Conservation (phyloP, 2,888 invertebrate species). For the Orchesella flavescens region DNA sequence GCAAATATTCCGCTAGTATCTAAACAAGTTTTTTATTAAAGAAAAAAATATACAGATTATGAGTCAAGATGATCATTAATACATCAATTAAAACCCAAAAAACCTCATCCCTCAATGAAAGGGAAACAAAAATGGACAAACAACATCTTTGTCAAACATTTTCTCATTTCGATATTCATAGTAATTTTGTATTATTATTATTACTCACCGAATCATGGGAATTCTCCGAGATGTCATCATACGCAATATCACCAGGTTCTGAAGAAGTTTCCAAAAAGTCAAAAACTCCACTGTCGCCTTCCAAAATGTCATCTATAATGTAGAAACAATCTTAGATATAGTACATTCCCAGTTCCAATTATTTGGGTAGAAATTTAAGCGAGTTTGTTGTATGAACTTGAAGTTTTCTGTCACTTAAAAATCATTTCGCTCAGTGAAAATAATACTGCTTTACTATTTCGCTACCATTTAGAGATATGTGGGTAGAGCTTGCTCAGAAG, state of each 20-base stretch:
- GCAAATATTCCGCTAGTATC: slow-evolving; percentile 31
- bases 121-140: background rate
- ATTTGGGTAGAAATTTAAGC: too few relatives aligned
- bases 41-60: slow-evolving; percentile 21
- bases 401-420: too few relatives aligned
- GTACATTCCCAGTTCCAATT: too few relatives aligned
- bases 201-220: slow-evolving; percentile 61
- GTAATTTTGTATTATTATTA: background rate
- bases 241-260: slow-evolving; percentile 37
- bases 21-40: slow-evolving; percentile 7
- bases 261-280: slow-evolving; percentile 66
- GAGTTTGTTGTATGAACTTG: too few relatives aligned
- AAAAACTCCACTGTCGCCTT: slow-evolving; percentile 71
- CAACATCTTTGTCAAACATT: background rate
- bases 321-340: too few relatives aligned
- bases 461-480: too few relatives aligned
- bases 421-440: too few relatives aligned
- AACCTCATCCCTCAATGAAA: background rate
- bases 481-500: too few relatives aligned
- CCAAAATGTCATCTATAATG: slow-evolving; percentile 70
- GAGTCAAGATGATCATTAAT: background rate
- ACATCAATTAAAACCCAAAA: background rate
- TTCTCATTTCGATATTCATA: background rate
- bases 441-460: too few relatives aligned
- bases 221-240: slow-evolving; percentile 46